Evolutionary conservation across 2,888 invertebrate species (phyloP), one percentile per base, ranked within the genome.

Genomic region (Nasonovia ribisnigri): DNA sequence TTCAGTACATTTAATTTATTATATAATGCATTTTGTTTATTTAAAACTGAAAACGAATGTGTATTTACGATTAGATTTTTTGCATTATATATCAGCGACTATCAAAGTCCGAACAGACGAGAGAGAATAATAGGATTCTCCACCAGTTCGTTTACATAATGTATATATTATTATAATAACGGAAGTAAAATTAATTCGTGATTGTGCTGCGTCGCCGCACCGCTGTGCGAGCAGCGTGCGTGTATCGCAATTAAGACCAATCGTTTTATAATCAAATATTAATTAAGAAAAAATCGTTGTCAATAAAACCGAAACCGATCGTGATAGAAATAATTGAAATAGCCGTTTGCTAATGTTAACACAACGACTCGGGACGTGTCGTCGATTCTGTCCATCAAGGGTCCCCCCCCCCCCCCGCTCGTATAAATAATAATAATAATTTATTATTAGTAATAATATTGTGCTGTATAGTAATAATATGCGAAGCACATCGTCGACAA

Each of bases 231-330:
- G 36, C 36, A 77, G 36, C 77, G 77, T 36, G 77, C 77, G 77
- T 77, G 20, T 24, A 77, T 77, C 77, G 24, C n/a, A 91, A 91
- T 86, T 86, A 84, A 91, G 43, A 91, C 20, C 43, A 91, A 84
- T 86, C 84, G 11, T n/a, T n/a, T 20, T 57, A 57, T 84, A 91
- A 91, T 86, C 57, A 54, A 91, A 91, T 91, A 91, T 84, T 91
- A 54, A 91, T 91, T 91, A 86, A 84, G n/a, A 54, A 36, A 36
- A 91, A 91, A 84, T 57, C 84, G 11, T 86, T 43, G 43, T 91
- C 24, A 46, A 84, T 57, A 43, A 91, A 51, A 86, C 6, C n/a
- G 84, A 57, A 57, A 84, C 43, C 46, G 24, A 86, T 91, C 77
- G 46, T 42, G 77, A 77, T 77, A 36, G 36, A n/a, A n/a, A n/a